Evolutionary conservation across 2,888 invertebrate species (phyloP), one percentile per base, ranked within the genome.

Genomic region (Zelleria hepariella): DNA sequence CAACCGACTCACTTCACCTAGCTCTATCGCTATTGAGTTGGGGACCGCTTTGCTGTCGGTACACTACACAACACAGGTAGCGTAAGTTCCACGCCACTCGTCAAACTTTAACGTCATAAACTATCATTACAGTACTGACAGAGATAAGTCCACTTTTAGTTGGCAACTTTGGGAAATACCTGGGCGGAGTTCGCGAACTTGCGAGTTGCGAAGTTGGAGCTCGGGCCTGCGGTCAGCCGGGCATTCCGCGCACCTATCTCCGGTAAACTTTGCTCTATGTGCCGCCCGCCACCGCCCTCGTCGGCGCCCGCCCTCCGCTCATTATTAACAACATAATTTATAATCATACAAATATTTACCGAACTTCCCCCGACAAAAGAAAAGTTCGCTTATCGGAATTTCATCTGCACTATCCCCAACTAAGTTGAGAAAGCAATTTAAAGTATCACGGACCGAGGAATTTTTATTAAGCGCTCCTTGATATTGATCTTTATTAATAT

Each of bases 391-490:
- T 51, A 20, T 51, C 23, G 51, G 51, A 55, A 32, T 55, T 55
- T 21, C 20, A 55, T 55, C 27, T 27, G 8, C 55, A 32, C 32
- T 42, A 42, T 42, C 3, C 32, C 15, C 6, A 1, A 20, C 32
- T 32, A 20, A 55, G 32, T 32, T 55, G 21, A 27, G 55, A 55
- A 55, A 55, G 58, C 59, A 52, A 27, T 23, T 48, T 56, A 68
- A 67, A 68, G 69, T 70, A 67, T 55, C 42, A 2, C 6, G 53
- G 69, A 15, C 32, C 68, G 72, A 77, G 74, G 79, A 80, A 80
- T 85, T 86, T 59, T 86, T 86, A 84, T 85, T 85, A 86, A 61
- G 70, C 62, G 63, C 67, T 32, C 32, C 20, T 7, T 15, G 18
- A 20, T n/a, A 55, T 55, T 27, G 73, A 76, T 77, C 81, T 82